Percentiles rank a stretch among this genome's conserved stretches.
Conservation (phyloP, 2,113 vertebrate species). For the Nicator chloris region DNA sequence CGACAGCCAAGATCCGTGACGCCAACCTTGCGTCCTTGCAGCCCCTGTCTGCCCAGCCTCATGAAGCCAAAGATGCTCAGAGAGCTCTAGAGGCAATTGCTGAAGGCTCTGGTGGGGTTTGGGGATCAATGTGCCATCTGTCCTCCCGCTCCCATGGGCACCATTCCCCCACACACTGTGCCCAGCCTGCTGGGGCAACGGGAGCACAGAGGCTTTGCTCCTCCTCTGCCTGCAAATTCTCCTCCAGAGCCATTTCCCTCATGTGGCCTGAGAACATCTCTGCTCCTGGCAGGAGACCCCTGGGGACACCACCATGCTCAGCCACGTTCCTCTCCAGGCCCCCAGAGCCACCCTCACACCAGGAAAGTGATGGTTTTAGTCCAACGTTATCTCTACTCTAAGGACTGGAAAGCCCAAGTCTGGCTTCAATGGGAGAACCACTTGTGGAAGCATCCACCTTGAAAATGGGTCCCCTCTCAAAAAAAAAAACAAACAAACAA, state of each 20-base stretch:
- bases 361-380: background rate
- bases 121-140: background rate
- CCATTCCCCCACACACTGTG: background rate
- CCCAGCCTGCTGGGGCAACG: background rate
- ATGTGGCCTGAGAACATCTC: background rate
- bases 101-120: background rate
- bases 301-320: accelerated
- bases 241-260: background rate
- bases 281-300: background rate
- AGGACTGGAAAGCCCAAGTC: background rate
- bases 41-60: background rate
- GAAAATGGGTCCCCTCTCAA: background rate
- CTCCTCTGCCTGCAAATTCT: background rate
- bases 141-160: background rate
- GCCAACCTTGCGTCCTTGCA: background rate
- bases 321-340: background rate
- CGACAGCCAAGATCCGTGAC: accelerated
- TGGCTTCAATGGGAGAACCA: background rate
- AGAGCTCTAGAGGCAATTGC: background rate
- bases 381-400: accelerated
- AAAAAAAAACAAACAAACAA: background rate
- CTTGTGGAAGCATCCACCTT: background rate
- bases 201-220: background rate
- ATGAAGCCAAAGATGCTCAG: background rate
- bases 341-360: accelerated